Evolutionary conservation across 23 tunicate species (phyloP).

Genomic region (Trididemnum clinides): DNA sequence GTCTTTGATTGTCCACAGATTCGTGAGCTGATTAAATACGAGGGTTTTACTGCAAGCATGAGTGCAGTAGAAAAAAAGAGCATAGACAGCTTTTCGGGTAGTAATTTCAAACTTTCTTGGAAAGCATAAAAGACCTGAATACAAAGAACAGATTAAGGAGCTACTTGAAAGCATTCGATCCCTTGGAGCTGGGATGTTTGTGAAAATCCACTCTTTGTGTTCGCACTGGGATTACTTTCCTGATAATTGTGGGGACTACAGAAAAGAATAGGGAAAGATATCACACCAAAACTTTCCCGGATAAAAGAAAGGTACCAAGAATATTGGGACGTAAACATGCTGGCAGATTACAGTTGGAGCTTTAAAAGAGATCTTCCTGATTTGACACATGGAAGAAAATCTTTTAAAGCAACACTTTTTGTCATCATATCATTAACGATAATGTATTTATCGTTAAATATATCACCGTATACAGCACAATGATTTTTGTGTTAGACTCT

Average conservation of each 20-base stretch:
- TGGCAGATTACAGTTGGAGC: constrained; percentile 35
- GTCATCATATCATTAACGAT: no score
- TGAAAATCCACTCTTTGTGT: constrained; percentile 33
- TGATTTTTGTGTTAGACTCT: no score
- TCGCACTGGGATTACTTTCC: constrained; percentile 48
- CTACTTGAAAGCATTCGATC: constrained; percentile 28
- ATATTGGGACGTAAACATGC: constrained; percentile 46
- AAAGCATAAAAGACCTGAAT: constrained; percentile 31
- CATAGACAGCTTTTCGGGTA: constrained; percentile 48
- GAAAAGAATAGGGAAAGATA: constrained; percentile 42
- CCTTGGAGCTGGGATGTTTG: constrained; percentile 42
- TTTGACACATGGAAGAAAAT: constrained; percentile 31
- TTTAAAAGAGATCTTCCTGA: constrained; percentile 39
- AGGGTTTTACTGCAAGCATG: constrained; percentile 33
- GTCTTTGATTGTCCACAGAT: constrained; percentile 37
- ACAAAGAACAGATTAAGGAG: constrained; percentile 27
- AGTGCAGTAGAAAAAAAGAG: constrained; percentile 42
- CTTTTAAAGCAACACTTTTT: constrained; percentile 33
- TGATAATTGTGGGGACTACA: constrained; percentile 33
- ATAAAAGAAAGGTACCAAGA: constrained; percentile 37
- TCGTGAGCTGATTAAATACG: constrained; percentile 37
- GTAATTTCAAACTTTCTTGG: constrained; percentile 38
- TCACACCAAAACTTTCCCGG: constrained; percentile 38
- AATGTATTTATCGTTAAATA: no score
- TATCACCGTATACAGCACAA: no score